Base-by-base conservation (phyloP, 2,888 invertebrate genomes). In the Callinectes sapidus region DNA sequence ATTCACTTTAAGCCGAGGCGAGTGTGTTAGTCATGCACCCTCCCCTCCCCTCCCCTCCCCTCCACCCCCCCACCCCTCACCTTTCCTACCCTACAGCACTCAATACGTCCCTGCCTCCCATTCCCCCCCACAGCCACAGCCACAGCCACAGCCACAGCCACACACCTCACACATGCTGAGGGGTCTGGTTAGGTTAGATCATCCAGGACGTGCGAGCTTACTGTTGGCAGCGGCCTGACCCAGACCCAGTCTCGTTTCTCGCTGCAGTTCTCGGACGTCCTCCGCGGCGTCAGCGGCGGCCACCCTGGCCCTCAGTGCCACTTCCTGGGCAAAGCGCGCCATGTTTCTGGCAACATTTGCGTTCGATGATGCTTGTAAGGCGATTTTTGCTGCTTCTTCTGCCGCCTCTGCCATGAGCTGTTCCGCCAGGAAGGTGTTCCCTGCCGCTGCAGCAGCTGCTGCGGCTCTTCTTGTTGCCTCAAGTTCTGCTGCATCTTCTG, bases 401-500 rank as follows among this genome's bases (percentile, higher is more conserved):
- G 71, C 71, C 23, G 71, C 66, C 35, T 89, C 89, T 10, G 71
- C 66, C 81, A 81, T 81, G 32, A 81, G 81, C 35, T 81, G 81
- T 14, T 35, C 14, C 35, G 81, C 81, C 81, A 81, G 81, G 81
- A 81, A 16, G 35, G 8, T 81, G 81, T 81, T 81, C 16, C 81
- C 81, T 32, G 81, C 71, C 5, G 42, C 39, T 39, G 39, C 39
- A n/a, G 61, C 89, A 14, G 35, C 66, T 23, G 71, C 71, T 14
- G 89, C 66, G 35, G 61, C 89, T 39, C 39, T 39, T 71, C 89
- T 35, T 18, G 66, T 71, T n/a, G 66, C 89, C 32, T 23, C 54
- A 23, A 71, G 66, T 66, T 89, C 54, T 18, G 89, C 89, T 66
- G 35, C n/a, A 42, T 66, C 89, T 89, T 66, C 89, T 42, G 71